phyloP scores from a whole-genome alignment of 2,797 vertebrate genomes.

The Pangasius larnaudii region DNA sequence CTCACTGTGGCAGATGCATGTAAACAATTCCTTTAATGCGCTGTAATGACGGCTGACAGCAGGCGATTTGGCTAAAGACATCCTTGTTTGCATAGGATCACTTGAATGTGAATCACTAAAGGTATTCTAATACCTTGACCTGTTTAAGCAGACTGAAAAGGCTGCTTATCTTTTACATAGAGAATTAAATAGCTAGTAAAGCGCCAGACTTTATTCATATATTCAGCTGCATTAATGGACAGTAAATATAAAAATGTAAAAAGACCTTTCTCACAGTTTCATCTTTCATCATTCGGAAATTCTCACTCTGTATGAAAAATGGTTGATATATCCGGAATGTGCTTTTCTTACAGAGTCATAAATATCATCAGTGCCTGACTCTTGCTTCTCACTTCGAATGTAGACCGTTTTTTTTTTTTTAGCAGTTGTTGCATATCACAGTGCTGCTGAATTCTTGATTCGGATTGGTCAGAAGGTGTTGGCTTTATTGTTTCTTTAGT shows the following conservation, averaged over 20 bases:
- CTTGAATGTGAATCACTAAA: constrained; percentile 1
- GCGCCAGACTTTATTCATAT: neutral
- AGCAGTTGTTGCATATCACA: neutral
- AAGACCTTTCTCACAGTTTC: neutral
- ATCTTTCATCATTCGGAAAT: neutral
- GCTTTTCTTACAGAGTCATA: neutral
- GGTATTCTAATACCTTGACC: constrained; percentile 4
- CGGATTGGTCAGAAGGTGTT: neutral
- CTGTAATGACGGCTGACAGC: constrained; percentile 20
- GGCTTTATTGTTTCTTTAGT: neutral
- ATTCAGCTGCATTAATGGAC: neutral
- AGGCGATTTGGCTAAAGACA: constrained; percentile 15
- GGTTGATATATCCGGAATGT: neutral
- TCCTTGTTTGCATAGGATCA: constrained; percentile 22
- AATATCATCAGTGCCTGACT: neutral
- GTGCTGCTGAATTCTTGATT: neutral
- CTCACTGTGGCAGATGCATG: constrained; percentile 28
- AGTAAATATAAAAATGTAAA: neutral
- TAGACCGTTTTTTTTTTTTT: neutral
- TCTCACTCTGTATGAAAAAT: neutral
- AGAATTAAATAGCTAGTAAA: neutral
- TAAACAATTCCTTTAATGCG: constrained; percentile 30
- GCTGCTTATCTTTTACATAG: neutral
- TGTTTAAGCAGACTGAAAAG: neutral
- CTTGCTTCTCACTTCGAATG: neutral